Evolutionary conservation across 2,888 invertebrate species (phyloP).

Genomic region (Stenodema calcarata): DNA sequence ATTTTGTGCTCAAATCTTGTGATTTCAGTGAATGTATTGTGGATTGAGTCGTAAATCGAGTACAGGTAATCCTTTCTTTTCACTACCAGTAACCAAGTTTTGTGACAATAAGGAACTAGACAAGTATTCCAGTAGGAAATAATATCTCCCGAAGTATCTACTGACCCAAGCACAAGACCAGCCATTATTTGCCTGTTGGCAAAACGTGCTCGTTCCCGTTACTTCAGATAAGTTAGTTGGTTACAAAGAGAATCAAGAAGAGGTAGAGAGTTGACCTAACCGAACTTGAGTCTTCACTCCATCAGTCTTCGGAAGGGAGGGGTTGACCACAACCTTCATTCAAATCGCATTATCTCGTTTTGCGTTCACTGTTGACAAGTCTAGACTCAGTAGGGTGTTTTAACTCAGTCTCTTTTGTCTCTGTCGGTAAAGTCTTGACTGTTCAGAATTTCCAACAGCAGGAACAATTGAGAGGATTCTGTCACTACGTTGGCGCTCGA

Average conservation of each 20-base stretch:
- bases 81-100: no score
- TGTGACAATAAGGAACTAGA: no score
- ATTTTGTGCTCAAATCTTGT: no score
- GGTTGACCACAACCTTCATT: not conserved
- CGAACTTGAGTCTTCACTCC: not conserved
- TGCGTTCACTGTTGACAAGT: not conserved
- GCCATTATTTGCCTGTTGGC: not conserved
- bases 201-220: not conserved
- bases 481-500: no score
- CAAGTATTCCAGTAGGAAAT: no score
- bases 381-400: not conserved
- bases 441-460: no score
- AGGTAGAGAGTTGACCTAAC: not conserved
- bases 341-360: constrained; percentile 2
- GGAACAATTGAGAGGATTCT: no score
- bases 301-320: not conserved
- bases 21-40: no score
- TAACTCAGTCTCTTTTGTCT: not conserved
- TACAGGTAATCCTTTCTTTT: no score
- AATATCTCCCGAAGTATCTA: no score
- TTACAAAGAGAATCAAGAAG: not conserved
- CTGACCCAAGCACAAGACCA: not conserved
- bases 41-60: no score
- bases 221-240: not conserved
- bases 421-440: no score